These are phyloP conservation scores for Gallinago undulata DNA, from an alignment of 2,113 vertebrate species.

Conservation along the genomic window DNA sequence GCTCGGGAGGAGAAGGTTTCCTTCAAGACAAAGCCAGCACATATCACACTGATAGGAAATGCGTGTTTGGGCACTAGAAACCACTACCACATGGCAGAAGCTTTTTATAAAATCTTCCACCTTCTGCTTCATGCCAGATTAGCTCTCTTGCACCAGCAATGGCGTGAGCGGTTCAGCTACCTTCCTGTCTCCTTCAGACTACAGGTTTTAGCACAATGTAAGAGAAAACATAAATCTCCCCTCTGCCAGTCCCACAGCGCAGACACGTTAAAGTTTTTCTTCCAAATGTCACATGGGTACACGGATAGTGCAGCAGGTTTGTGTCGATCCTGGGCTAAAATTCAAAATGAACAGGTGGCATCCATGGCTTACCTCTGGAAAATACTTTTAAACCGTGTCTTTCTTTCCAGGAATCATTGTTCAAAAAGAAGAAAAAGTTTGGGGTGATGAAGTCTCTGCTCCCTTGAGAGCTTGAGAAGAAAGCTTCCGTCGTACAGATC, in stretches of 20 bases:
- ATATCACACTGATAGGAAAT: background rate
- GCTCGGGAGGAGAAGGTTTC: background rate
- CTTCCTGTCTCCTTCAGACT: background rate
- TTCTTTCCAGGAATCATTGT: constrained; percentile 2
- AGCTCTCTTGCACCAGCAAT: background rate
- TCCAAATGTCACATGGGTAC: background rate
- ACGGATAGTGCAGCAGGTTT: background rate
- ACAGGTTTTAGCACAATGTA: background rate
- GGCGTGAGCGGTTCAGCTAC: background rate
- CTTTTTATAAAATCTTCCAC: constrained; percentile 22
- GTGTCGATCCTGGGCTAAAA: background rate
- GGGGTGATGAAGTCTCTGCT: constrained; percentile 6
- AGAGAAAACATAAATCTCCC: background rate
- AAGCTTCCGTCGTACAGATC: constrained; percentile 15
- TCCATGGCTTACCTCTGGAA: background rate
- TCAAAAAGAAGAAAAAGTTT: constrained; percentile 37
- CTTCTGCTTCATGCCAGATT: background rate
- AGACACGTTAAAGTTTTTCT: background rate
- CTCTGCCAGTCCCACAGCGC: background rate
- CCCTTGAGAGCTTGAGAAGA: background rate
- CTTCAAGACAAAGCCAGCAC: background rate
- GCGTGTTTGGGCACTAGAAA: background rate
- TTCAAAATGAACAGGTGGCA: constrained; percentile 1
- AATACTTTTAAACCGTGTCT: background rate
- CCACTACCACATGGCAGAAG: background rate